These are phyloP conservation scores for Pyrocephalus nanus DNA, from an alignment of 2,797 vertebrate genomes.

Conservation along the genomic window DNA sequence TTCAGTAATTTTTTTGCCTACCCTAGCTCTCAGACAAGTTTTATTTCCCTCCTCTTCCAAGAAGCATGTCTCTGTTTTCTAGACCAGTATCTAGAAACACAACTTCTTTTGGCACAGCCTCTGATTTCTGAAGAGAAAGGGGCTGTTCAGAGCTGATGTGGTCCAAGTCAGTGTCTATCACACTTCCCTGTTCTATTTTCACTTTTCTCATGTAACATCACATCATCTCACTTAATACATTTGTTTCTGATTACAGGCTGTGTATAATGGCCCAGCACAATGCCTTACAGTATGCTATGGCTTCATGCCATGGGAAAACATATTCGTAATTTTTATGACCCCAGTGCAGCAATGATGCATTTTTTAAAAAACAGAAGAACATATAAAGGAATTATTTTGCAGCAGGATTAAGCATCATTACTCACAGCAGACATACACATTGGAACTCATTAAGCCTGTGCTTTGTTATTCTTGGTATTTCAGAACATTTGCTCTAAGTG, in stretches of 20 bases:
- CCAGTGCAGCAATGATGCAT: constrained; percentile 72
- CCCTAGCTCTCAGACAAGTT: not conserved
- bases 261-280: constrained; percentile 64
- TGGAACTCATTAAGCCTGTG: constrained; percentile 66
- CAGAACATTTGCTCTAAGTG: constrained; percentile 33
- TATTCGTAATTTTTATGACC: constrained; percentile 78
- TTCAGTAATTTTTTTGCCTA: not conserved
- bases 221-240: constrained; percentile 75
- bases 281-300: constrained; percentile 70
- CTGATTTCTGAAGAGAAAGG: constrained; percentile 48
- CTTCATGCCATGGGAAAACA: constrained; percentile 78
- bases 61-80: constrained; percentile 36
- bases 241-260: constrained; percentile 79
- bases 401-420: constrained; percentile 69
- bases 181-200: constrained; percentile 55
- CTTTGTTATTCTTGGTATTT: constrained; percentile 70
- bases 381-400: constrained; percentile 75
- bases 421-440: constrained; percentile 66
- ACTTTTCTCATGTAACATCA: constrained; percentile 77
- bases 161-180: constrained; percentile 68
- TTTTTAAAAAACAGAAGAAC: constrained; percentile 73
- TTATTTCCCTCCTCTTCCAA: constrained; percentile 3
- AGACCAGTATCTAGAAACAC: constrained; percentile 38
- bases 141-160: constrained; percentile 50
- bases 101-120: constrained; percentile 50